Percentiles rank a stretch among this genome's conserved stretches.
These are phyloP conservation scores for Calcarius lapponicus DNA, from an alignment of 2,797 vertebrate species.

Conservation along the genomic window DNA sequence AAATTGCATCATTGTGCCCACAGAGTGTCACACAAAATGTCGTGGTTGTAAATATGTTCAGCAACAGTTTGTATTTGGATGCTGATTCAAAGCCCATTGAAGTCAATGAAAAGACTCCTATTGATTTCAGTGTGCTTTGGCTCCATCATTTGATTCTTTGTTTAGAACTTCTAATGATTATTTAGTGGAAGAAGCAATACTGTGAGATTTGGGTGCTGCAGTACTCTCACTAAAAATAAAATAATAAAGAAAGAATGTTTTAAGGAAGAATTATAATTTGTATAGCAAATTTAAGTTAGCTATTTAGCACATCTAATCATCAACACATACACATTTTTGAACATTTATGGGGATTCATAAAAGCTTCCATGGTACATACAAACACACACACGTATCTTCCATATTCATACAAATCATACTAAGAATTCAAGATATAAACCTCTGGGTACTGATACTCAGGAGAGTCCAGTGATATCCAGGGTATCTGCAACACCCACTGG, in stretches of 20 bases:
- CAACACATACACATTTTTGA: not conserved
- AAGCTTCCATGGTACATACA: not conserved
- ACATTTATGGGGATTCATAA: not conserved
- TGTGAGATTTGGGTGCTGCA: not conserved
- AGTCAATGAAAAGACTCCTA: slow-evolving; percentile 37
- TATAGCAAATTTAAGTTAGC: not conserved
- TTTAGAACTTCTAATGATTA: slow-evolving; percentile 45
- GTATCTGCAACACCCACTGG: not conserved
- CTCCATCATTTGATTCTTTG: slow-evolving; percentile 27
- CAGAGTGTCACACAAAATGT: slow-evolving; percentile 20
- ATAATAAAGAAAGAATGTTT: not conserved
- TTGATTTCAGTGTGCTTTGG: slow-evolving; percentile 50
- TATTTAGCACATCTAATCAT: not conserved
- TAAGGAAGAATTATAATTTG: not conserved
- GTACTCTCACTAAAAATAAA: slow-evolving; percentile 29
- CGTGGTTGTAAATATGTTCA: slow-evolving; percentile 41
- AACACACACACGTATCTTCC: not conserved
- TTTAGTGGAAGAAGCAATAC: slow-evolving; percentile 8
- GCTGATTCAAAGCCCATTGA: slow-evolving; percentile 46
- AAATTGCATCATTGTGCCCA: not conserved
- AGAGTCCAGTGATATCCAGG: not conserved
- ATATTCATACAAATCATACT: not conserved
- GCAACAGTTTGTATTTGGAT: slow-evolving; percentile 31
- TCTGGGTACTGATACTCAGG: not conserved
- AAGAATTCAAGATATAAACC: not conserved